Evolutionary conservation across 2,113 vertebrate genomes (phyloP), one percentile per base, ranked within the genome.

Genomic region (Leptobrachium ailaonicum): DNA sequence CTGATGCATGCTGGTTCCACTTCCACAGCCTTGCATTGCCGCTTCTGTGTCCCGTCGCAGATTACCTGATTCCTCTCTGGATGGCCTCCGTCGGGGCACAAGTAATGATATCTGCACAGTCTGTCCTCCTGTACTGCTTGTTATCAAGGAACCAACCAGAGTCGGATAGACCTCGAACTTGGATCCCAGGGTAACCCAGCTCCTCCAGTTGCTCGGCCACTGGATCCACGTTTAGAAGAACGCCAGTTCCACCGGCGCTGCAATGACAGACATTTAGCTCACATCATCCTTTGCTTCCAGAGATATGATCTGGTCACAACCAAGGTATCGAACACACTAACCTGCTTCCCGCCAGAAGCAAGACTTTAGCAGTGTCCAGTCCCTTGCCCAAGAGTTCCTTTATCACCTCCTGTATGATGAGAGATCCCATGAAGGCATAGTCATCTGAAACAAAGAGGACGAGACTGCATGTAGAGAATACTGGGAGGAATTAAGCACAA

Each of bases 61-160:
- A 32, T 32, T 93, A 99, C 98, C 94, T 96, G 89, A 99, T 95
- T 84, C 97, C 97, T 77, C 94, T 94, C 71, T 96, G 96, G 88
- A 99, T 98, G 86, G 96, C 97, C 84, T 99, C 98, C 0, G 95
- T 97, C 7, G 98, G 97, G 0, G 96, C 90, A 40, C 96, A 98
- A 0, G 92, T 95, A 83, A 95, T 85, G 0, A 95, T 92, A 68
- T 99, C 97, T 0, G 96, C 83, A 4, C 97, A 99, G 87, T 98
- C 96, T 0, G 96, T 96, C 71, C 91, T 94, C 82, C 92, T 94
- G 68, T 98, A 98, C 84, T 99, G 98, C 85, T 96, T 95, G 82
- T 98, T 99, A 90, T 99, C 98, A 89, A 99, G 87, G 89, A 99
- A 99, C 98, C 98, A 99, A 40, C 98, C 97, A 0, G 98, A 99